Evolutionary conservation across 2,888 invertebrate species (phyloP).

Genomic region (Metallyticus violacea): DNA sequence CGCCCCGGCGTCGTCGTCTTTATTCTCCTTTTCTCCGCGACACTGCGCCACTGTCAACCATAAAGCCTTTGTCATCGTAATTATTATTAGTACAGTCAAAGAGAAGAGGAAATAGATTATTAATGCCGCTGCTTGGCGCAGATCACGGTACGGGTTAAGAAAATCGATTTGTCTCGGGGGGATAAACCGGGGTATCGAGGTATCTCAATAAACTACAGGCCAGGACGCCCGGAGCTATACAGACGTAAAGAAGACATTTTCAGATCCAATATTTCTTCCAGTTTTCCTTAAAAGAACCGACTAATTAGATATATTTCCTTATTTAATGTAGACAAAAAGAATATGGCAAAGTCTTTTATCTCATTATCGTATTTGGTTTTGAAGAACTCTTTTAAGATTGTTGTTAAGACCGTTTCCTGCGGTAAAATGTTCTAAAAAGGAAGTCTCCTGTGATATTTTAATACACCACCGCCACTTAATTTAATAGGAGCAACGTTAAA

Average conservation of each 20-base stretch:
- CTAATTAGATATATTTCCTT: neutral
- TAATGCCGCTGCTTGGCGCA: slow-evolving; percentile 12
- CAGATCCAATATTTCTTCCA: neutral
- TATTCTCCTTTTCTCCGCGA: slow-evolving; percentile 20
- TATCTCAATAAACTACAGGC: neutral
- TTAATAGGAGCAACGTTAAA: too few relatives aligned
- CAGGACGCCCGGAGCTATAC: neutral
- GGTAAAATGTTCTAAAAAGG: neutral
- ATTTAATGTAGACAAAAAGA: neutral
- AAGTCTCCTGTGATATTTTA: neutral
- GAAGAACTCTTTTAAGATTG: neutral
- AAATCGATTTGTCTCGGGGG: neutral
- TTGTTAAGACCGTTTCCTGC: neutral
- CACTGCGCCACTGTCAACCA: slow-evolving; percentile 25
- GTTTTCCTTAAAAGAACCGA: neutral
- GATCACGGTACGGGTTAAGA: neutral
- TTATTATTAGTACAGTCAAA: slow-evolving; percentile 28
- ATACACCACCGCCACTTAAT: neutral
- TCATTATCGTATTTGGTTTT: neutral
- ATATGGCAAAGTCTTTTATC: neutral
- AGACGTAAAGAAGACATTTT: neutral
- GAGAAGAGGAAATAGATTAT: slow-evolving; percentile 21
- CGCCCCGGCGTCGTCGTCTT: neutral
- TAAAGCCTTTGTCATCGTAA: slow-evolving; percentile 28
- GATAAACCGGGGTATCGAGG: neutral